These are phyloP conservation scores for Ennomos quercinarius DNA, from an alignment of 2,888 invertebrate genomes.

Conservation along the genomic window DNA sequence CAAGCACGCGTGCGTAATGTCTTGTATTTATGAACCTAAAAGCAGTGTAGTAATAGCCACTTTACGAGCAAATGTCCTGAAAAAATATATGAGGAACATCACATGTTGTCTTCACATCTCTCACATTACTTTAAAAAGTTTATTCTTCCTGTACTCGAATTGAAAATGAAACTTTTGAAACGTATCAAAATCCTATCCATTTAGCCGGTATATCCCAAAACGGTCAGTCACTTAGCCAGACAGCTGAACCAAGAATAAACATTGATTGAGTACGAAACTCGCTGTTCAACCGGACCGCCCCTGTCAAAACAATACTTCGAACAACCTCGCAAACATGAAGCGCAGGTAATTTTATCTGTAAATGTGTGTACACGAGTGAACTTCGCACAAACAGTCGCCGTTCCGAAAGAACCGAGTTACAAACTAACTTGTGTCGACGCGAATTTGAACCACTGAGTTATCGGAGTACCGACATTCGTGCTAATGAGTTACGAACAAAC, in stretches of 20 bases:
- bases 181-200: not conserved
- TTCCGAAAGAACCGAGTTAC: conserved; percentile 42
- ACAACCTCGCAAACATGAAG: conserved; percentile 29
- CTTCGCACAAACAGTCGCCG: conserved; percentile 46
- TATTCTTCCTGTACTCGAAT: no score
- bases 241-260: conserved; percentile 26
- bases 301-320: conserved; percentile 38
- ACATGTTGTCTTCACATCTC: no score
- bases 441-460: conserved; percentile 48
- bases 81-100: no score
- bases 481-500: conserved; percentile 51
- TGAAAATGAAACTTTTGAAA: no score
- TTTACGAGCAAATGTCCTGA: no score
- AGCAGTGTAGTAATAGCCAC: no score
- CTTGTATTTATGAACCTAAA: no score
- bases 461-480: conserved; percentile 45
- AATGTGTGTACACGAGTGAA: conserved; percentile 48
- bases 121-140: no score
- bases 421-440: conserved; percentile 37
- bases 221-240: conserved; percentile 9
- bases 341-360: conserved; percentile 47
- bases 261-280: conserved; percentile 31
- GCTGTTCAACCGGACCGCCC: conserved; percentile 16
- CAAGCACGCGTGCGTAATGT: no score
- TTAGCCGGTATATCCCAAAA: conserved; percentile 2